These are phyloP conservation scores for Varanus salvator DNA, from an alignment of 2,113 vertebrate genomes.

Conservation along the genomic window DNA sequence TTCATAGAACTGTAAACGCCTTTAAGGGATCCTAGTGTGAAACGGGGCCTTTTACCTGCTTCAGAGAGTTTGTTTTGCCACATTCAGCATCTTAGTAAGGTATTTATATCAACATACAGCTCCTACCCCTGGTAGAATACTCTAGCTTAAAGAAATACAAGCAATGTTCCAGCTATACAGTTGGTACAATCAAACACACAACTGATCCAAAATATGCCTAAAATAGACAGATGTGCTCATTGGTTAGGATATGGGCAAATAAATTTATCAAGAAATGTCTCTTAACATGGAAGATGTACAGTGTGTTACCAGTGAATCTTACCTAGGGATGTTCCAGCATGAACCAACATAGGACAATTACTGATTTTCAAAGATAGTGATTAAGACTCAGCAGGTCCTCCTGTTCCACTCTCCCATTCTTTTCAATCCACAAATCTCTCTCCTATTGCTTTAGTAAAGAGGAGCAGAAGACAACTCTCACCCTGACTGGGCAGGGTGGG, in stretches of 20 bases:
- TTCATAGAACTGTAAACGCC: neutral
- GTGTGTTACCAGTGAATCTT: neutral
- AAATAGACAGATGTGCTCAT: neutral
- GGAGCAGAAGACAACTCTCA: conserved; percentile 8
- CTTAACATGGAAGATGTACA: neutral
- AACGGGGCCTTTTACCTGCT: neutral
- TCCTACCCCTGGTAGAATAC: neutral
- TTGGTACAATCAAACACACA: conserved; percentile 7
- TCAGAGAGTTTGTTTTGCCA: neutral
- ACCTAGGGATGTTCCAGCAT: neutral
- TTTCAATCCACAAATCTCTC: neutral
- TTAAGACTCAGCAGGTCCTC: neutral
- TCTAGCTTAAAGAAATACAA: conserved; percentile 8
- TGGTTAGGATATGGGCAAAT: neutral
- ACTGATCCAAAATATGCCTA: neutral
- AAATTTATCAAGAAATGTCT: neutral
- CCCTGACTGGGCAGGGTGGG: neutral
- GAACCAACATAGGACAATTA: neutral
- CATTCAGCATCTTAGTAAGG: neutral
- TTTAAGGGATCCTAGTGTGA: neutral
- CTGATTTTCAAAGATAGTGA: neutral
- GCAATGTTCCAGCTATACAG: neutral
- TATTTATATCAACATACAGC: neutral
- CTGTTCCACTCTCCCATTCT: neutral
- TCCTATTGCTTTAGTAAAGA: neutral